These are phyloP conservation scores for Eulemur albifrons DNA, from an alignment of 2,797 vertebrate genomes.

Conservation along the genomic window DNA sequence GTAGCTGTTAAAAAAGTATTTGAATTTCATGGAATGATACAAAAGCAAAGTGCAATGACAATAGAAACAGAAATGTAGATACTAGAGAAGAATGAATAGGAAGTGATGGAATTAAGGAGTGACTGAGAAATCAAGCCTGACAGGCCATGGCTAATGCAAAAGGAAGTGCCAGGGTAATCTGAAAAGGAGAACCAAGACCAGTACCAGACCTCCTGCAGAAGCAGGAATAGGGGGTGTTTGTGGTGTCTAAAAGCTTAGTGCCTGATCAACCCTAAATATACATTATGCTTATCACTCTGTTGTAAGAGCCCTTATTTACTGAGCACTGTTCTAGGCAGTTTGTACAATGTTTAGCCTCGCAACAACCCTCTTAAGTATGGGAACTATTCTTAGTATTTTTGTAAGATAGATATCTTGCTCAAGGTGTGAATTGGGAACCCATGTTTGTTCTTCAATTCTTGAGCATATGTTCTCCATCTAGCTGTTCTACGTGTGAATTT, in stretches of 20 bases:
- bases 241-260: not conserved
- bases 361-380: not conserved
- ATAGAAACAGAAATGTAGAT: not conserved
- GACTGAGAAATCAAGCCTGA: not conserved
- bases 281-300: not conserved
- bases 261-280: not conserved
- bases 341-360: not conserved
- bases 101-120: not conserved
- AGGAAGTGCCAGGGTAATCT: not conserved
- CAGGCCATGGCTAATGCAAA: not conserved
- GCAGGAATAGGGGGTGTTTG: not conserved
- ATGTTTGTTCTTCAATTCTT: not conserved
- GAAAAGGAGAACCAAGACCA: not conserved
- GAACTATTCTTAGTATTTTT: not conserved
- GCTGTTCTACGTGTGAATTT: not conserved
- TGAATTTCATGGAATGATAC: slow-evolving; percentile 2
- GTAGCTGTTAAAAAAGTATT: not conserved
- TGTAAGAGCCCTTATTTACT: not conserved
- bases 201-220: not conserved
- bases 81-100: not conserved
- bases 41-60: not conserved
- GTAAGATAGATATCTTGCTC: not conserved
- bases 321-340: not conserved
- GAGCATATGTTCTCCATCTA: not conserved
- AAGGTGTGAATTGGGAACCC: not conserved